Conservation (phyloP, 2,888 invertebrate species). For the Volucella bombylans region DNA sequence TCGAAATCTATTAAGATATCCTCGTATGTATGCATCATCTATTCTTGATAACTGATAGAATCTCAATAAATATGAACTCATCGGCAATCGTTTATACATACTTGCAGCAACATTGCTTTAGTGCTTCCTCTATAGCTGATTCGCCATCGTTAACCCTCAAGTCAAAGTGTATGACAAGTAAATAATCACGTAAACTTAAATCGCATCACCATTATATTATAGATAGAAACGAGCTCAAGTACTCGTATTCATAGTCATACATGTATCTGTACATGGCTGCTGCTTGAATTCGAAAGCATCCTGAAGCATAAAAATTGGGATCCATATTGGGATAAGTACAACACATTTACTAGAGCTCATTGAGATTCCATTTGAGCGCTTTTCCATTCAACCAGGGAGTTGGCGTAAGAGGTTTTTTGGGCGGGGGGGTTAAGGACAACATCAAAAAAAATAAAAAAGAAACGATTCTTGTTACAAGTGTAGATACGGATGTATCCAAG, state of each 20-base stretch:
- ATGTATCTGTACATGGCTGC: not conserved
- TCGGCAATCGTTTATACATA: too few relatives aligned
- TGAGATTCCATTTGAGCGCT: slow-evolving; percentile 59
- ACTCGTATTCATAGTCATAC: too few relatives aligned
- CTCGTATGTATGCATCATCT: too few relatives aligned
- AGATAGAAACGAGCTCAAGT: slow-evolving; percentile 4
- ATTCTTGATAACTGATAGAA: too few relatives aligned
- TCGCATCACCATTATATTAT: slow-evolving; percentile 38
- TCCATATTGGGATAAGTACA: slow-evolving; percentile 58
- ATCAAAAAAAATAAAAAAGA: not conserved
- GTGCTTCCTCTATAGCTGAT: slow-evolving; percentile 1
- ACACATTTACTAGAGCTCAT: slow-evolving; percentile 63
- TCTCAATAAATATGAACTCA: too few relatives aligned
- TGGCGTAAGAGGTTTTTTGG: too few relatives aligned
- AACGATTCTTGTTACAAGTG: slow-evolving; percentile 12
- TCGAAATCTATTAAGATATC: too few relatives aligned
- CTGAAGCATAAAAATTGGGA: slow-evolving; percentile 38
- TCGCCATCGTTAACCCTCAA: not conserved
- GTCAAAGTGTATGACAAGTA: not conserved
- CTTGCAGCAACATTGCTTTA: not conserved
- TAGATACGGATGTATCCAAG: slow-evolving; percentile 6
- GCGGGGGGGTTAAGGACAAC: not conserved
- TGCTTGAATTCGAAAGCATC: not conserved
- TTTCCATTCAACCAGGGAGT: not conserved
- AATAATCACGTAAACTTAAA: slow-evolving; percentile 43